Base-by-base conservation (phyloP, 2,888 invertebrate genomes). In the Orthosia gracilis region DNA sequence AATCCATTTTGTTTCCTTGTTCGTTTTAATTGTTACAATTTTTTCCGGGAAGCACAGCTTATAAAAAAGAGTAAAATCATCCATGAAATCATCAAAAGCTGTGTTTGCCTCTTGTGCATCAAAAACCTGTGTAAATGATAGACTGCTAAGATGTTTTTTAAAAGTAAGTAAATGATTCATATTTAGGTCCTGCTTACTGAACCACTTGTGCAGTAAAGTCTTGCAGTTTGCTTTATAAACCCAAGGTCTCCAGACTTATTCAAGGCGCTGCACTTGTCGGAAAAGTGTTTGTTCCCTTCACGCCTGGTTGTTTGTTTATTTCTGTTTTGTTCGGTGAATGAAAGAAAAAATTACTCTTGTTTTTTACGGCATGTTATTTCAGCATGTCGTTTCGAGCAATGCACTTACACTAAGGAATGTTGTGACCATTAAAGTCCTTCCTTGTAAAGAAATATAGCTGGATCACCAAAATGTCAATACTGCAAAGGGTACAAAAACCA, bases 231-330 rank as follows among this genome's bases (percentile, higher is more conserved):
- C 66, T 78, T 87, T 92, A 91, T 90, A 91, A 90, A 82, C 87
- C 85, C 89, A 89, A 92, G 90, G 88, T 87, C 87, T 88, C 88
- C 69, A 69, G 84, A 91, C 89, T 83, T 90, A 89, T 87, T 87
- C 86, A 86, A 83, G 77, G 82, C 88, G 88, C 85, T 84, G 86
- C 87, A 88, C 86, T 89, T 89, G 89, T 89, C 86, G 82, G 81
- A 83, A 76, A 85, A 78, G 63, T 78, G 68, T 79, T 76, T 79
- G 76, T 58, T 74, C 69, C 82, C 76, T 83, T 83, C 83, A 64
- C 72, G 76, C 65, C 73, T 18, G 55, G 31, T 73, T 84, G 74
- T 81, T 73, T 70, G 62, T 61, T 76, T 65, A 73, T 83, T 80
- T 71, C 64, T 79, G 55, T 76, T 71, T 69, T 59, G 69, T 79